Evolutionary conservation across 2,113 vertebrate genomes (phyloP).

Genomic region (Bombycilla garrulus): DNA sequence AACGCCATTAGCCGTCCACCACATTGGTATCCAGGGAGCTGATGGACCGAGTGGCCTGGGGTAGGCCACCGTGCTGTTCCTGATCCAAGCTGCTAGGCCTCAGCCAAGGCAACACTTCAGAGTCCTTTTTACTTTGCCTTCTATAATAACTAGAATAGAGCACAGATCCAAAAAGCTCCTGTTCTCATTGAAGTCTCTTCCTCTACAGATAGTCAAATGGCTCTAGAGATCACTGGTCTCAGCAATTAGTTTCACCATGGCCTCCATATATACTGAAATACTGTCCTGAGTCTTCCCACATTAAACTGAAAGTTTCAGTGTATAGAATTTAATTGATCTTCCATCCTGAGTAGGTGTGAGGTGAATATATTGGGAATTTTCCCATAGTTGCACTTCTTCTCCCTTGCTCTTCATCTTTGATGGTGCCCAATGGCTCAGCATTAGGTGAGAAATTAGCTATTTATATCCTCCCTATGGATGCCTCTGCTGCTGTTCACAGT

Average conservation of each 20-base stretch:
- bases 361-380: background rate
- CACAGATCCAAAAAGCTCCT: background rate
- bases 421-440: background rate
- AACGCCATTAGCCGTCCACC: too few relatives aligned
- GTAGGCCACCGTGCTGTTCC: too few relatives aligned
- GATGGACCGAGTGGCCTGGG: too few relatives aligned
- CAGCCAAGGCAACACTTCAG: too few relatives aligned
- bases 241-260: background rate
- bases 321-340: background rate
- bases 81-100: too few relatives aligned
- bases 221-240: fast-evolving
- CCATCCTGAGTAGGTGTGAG: background rate
- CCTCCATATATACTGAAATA: background rate
- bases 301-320: background rate
- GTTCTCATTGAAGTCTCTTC: background rate
- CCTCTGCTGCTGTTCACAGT: background rate
- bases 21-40: too few relatives aligned
- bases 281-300: background rate
- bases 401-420: background rate
- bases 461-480: background rate
- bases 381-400: background rate
- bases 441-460: background rate
- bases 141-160: background rate
- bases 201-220: background rate
- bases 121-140: background rate